A percentile compares a stretch with the other conserved stretches of the same genome.
phyloP scores from a whole-genome alignment of 2,888 invertebrate genomes.

The Chesias legatella region DNA sequence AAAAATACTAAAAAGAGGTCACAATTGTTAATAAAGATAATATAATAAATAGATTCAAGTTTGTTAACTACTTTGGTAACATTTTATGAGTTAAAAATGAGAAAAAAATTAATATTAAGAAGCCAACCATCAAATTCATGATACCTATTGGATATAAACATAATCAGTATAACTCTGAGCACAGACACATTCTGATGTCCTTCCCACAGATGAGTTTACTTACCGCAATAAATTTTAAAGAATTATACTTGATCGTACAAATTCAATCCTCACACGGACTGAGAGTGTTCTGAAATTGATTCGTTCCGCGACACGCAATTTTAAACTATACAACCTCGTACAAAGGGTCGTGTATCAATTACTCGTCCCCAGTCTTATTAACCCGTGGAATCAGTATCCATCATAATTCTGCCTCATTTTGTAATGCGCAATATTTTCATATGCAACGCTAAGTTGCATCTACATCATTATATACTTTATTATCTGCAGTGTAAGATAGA shows the following conservation, averaged over 20 bases:
- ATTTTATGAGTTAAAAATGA: no score
- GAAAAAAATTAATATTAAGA: no score
- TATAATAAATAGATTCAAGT: no score
- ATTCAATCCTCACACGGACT: slow-evolving; percentile 18
- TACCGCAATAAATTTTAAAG: slow-evolving; percentile 10
- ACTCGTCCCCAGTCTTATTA: slow-evolving; percentile 67
- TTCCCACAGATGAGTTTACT: neutral
- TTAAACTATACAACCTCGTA: slow-evolving; percentile 26
- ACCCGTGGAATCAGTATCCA: slow-evolving; percentile 74
- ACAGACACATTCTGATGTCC: neutral
- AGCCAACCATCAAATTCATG: no score
- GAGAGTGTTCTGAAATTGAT: slow-evolving; percentile 43
- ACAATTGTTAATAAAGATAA: no score
- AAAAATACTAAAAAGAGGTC: no score
- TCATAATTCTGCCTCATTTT: slow-evolving; percentile 78
- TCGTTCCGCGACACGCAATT: slow-evolving; percentile 29
- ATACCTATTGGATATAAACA: no score
- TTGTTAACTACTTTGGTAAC: no score
- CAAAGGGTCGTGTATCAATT: slow-evolving; percentile 13
- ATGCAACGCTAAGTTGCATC: slow-evolving; percentile 44
- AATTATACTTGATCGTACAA: slow-evolving; percentile 2
- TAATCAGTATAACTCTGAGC: no score
- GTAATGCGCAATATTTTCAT: slow-evolving; percentile 70
- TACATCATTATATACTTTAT: slow-evolving; percentile 34
- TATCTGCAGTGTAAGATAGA: slow-evolving; percentile 31